These are phyloP conservation scores for Prunella fulvescens DNA, from an alignment of 2,113 vertebrate species.

Conservation along the genomic window DNA sequence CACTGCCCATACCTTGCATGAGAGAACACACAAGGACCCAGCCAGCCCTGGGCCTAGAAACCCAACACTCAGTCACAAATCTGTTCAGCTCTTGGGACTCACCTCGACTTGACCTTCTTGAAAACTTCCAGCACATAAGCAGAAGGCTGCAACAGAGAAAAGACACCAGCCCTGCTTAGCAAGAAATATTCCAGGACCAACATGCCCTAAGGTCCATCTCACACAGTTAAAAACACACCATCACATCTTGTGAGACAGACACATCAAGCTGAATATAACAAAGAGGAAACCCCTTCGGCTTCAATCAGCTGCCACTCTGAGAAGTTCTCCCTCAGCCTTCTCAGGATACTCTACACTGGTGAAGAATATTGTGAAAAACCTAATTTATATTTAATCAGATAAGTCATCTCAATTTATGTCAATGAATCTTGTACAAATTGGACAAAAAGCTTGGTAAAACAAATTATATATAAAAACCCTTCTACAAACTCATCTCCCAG, in stretches of 20 bases:
- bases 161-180: not conserved
- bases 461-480: not conserved
- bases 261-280: not conserved
- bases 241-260: not conserved
- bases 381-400: not conserved
- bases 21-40: not conserved
- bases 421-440: not conserved
- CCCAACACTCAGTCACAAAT: not conserved
- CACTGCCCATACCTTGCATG: not conserved
- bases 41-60: not conserved
- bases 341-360: not conserved
- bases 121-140: constrained; percentile 88
- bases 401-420: not conserved
- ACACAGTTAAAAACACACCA: not conserved
- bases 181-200: not conserved
- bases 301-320: not conserved
- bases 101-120: constrained; percentile 95
- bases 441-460: not conserved
- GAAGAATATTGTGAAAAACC: not conserved
- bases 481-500: not conserved
- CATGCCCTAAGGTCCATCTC: not conserved
- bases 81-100: not conserved
- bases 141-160: constrained; percentile 76
- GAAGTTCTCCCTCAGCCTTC: not conserved
- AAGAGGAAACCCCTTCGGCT: not conserved